Conservation (phyloP, 2,797 vertebrate genomes). For the Xenops minutus region DNA sequence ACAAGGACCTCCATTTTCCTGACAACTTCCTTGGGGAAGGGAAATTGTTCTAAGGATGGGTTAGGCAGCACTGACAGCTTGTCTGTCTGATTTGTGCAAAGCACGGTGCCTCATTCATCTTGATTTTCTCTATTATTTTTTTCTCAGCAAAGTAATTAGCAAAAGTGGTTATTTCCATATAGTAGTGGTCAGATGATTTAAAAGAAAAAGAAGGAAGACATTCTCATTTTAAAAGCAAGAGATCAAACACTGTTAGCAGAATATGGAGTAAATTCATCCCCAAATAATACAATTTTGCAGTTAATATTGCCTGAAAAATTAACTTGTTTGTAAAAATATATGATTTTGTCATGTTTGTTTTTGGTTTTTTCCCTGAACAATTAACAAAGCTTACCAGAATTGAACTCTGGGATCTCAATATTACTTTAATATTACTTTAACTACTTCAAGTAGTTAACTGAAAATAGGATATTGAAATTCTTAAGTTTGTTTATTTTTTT, state of each 20-base stretch:
- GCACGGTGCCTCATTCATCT: slow-evolving; percentile 48
- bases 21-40: slow-evolving; percentile 68
- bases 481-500: not conserved
- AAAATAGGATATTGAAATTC: not conserved
- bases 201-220: not conserved
- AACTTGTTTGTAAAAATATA: not conserved
- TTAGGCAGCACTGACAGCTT: slow-evolving; percentile 74
- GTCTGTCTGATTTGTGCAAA: slow-evolving; percentile 68
- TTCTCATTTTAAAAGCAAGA: not conserved
- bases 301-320: not conserved
- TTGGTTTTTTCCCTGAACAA: not conserved
- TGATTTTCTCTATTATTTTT: slow-evolving; percentile 46
- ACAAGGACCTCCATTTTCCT: slow-evolving; percentile 73
- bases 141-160: slow-evolving; percentile 47
- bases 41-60: slow-evolving; percentile 64
- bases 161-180: slow-evolving; percentile 52
- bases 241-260: not conserved
- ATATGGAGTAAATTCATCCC: not conserved
- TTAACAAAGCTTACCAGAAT: not conserved
- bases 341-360: not conserved
- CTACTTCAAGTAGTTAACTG: not conserved
- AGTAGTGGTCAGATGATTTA: slow-evolving; percentile 18
- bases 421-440: not conserved
- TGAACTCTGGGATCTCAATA: not conserved
- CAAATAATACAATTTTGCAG: not conserved